A percentile compares a stretch with the other conserved stretches of the same genome.
Evolutionary conservation across 2,888 invertebrate genomes (phyloP).

Genomic region (Leptinotarsa juncta): DNA sequence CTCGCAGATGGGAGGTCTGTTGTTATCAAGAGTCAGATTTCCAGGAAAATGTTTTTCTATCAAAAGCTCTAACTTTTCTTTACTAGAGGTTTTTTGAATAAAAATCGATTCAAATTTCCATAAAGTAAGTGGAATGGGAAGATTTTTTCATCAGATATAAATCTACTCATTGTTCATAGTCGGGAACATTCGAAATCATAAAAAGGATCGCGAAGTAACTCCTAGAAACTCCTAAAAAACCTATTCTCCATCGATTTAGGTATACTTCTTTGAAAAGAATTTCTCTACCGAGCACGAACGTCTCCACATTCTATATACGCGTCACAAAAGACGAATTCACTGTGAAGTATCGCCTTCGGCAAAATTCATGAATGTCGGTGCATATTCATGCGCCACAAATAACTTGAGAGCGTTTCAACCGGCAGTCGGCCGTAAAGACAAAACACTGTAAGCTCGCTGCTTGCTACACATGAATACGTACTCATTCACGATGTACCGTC

Average conservation of each 20-base stretch:
- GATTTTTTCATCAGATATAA: too few relatives aligned
- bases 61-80: too few relatives aligned
- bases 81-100: too few relatives aligned
- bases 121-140: too few relatives aligned
- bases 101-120: too few relatives aligned
- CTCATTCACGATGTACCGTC: background rate
- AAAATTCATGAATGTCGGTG: constrained; percentile 2
- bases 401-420: background rate
- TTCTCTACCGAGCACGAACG: background rate
- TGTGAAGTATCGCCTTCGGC: background rate
- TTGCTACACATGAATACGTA: background rate
- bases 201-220: background rate
- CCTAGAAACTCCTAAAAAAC: background rate
- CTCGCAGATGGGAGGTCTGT: too few relatives aligned
- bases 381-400: constrained; percentile 3
- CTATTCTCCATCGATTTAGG: background rate
- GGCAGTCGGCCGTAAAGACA: background rate
- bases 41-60: too few relatives aligned
- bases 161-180: background rate
- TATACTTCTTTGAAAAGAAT: background rate
- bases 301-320: background rate
- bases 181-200: background rate
- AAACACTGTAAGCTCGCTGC: background rate
- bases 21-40: too few relatives aligned
- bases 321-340: constrained; percentile 11